Percentiles rank a stretch among this genome's conserved stretches.
Conservation (phyloP, 1,140 invertebrate genomes). For the Formica selysi region DNA sequence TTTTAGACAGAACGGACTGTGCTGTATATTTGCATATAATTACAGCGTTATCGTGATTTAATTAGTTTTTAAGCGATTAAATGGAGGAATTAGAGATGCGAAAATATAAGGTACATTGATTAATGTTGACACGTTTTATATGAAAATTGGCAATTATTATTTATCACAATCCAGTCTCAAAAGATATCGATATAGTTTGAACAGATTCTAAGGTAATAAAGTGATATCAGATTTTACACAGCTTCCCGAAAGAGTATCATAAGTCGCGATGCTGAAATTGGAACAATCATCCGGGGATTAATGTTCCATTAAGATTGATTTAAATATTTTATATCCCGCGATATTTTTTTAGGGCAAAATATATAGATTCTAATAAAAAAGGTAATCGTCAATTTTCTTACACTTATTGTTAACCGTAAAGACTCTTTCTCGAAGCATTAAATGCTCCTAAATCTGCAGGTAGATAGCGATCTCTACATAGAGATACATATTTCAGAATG, state of each 20-base stretch:
- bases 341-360: background rate
- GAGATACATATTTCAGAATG: too few relatives aligned
- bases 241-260: background rate
- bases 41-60: background rate
- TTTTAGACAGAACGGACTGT: background rate
- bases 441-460: background rate
- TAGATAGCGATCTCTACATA: too few relatives aligned
- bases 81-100: background rate
- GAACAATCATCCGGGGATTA: background rate
- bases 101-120: too few relatives aligned
- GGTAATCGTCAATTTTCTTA: background rate
- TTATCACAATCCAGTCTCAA: too few relatives aligned
- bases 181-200: background rate
- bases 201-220: background rate
- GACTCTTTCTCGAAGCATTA: background rate
- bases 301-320: background rate
- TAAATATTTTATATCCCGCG: background rate
- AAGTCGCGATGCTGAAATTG: background rate
- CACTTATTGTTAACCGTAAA: background rate
- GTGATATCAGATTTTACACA: background rate
- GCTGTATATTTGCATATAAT: background rate
- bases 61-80: background rate
- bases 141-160: too few relatives aligned
- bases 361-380: background rate
- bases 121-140: too few relatives aligned